A percentile compares a stretch with the other conserved stretches of the same genome.
These are phyloP conservation scores for Passerculus sandwichensis DNA, from an alignment of 2,797 vertebrate species.

Conservation along the genomic window DNA sequence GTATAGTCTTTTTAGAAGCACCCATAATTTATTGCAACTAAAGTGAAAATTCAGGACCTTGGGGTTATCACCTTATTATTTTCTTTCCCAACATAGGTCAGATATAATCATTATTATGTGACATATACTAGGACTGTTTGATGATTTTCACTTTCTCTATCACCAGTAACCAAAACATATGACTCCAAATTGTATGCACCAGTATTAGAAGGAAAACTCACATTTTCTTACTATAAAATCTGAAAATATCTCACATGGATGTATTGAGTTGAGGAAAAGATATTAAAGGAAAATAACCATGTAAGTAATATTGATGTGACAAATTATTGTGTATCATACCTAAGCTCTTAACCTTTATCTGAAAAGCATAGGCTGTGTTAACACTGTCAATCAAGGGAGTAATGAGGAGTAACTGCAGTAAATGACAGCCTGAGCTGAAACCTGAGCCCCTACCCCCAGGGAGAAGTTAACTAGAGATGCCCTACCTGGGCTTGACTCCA, in stretches of 20 bases:
- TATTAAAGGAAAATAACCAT: background rate
- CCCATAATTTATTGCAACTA: background rate
- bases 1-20: background rate
- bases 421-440: background rate
- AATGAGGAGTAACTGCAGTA: background rate
- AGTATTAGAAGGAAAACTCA: background rate
- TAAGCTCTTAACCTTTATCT: background rate
- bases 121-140: background rate
- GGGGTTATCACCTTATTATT: background rate
- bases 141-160: background rate
- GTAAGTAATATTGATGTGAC: background rate
- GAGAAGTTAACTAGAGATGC: background rate
- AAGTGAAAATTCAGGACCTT: background rate
- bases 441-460: accelerated
- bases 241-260: background rate
- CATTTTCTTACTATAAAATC: background rate
- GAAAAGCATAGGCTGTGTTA: background rate
- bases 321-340: background rate
- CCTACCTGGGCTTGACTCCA: background rate
- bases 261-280: background rate
- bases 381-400: background rate
- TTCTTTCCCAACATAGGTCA: background rate
- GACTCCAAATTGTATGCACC: background rate
- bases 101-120: background rate
- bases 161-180: background rate